Conservation (phyloP, 2,113 vertebrate species). For the Entelurus aequoreus region DNA sequence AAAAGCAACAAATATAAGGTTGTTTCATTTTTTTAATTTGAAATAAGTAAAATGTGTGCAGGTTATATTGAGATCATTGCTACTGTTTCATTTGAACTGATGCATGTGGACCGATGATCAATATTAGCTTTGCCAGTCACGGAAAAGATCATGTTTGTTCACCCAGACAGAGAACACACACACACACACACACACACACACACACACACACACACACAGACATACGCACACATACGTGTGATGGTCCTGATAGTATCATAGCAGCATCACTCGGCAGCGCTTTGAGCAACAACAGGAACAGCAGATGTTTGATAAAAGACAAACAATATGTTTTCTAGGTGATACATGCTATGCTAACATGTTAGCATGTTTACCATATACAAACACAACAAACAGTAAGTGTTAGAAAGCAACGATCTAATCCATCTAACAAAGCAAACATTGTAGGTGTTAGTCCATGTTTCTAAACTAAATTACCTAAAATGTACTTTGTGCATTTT, state of each 20-base stretch:
- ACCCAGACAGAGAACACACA: conserved; percentile 37
- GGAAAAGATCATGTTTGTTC: conserved; percentile 65
- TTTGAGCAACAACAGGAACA: conserved; percentile 16
- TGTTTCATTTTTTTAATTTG: no score
- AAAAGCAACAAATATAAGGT: no score
- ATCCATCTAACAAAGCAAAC: no score
- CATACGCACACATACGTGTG: conserved; percentile 3
- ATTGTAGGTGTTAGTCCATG: no score
- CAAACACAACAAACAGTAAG: no score
- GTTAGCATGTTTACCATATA: no score
- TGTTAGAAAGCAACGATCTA: no score
- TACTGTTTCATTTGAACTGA: conserved; percentile 59
- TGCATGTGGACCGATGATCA: conserved; percentile 58
- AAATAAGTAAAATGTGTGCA: no score
- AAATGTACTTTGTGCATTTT: no score
- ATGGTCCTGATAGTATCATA: conserved; percentile 32
- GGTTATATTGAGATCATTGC: conserved; percentile 18
- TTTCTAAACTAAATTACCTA: no score
- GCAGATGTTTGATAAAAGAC: conserved; percentile 39
- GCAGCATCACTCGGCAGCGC: conserved; percentile 34
- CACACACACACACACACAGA: conserved; percentile 11
- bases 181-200: conserved; percentile 16
- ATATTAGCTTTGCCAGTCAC: conserved; percentile 68
- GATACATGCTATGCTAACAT: no score
- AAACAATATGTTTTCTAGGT: no score